Conservation (phyloP, 1,140 invertebrate genomes). For the Conus betulinus region DNA sequence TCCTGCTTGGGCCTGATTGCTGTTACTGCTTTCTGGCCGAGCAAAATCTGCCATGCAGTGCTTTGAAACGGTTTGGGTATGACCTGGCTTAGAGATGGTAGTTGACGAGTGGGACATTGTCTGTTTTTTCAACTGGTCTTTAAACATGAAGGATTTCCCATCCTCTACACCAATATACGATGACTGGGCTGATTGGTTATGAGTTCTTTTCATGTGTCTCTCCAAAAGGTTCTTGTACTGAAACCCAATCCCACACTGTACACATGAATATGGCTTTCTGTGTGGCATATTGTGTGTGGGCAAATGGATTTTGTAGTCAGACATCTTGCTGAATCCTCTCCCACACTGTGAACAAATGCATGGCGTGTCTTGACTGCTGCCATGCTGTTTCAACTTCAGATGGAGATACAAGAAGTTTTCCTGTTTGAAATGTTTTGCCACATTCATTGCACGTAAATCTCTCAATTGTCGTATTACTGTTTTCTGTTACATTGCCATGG, state of each 20-base stretch:
- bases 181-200: not conserved
- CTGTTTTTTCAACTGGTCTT: not conserved
- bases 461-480: not conserved
- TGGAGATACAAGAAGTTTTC: not conserved
- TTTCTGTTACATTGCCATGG: not conserved
- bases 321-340: not conserved
- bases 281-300: not conserved
- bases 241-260: not conserved
- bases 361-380: not conserved
- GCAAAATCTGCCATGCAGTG: not conserved
- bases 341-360: not conserved
- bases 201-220: not conserved
- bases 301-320: not conserved
- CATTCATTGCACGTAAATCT: not conserved
- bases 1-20: not conserved
- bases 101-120: not conserved
- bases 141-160: not conserved
- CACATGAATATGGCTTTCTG: not conserved
- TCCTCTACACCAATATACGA: not conserved
- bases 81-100: not conserved
- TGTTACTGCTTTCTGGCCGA: not conserved
- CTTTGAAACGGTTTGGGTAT: not conserved
- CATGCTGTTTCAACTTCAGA: slow-evolving; percentile 1
- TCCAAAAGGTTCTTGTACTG: not conserved
- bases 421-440: slow-evolving; percentile 4